Conservation (phyloP, 2,113 vertebrate genomes). For the Anthoscopus minutus region DNA sequence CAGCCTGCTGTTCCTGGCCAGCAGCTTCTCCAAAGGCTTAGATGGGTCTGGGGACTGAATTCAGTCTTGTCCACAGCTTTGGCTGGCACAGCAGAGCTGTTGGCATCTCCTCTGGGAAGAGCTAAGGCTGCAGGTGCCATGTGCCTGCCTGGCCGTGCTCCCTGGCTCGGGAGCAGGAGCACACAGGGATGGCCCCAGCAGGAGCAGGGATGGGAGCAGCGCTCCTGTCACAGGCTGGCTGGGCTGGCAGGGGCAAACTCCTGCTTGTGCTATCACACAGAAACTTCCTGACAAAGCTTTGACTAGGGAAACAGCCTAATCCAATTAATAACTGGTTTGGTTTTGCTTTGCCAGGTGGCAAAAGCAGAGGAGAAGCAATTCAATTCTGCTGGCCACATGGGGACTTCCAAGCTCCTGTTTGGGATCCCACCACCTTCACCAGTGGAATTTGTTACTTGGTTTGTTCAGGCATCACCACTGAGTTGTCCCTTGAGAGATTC, state of each 20-base stretch:
- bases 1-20: background rate
- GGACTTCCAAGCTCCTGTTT: background rate
- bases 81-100: background rate
- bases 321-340: background rate
- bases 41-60: too few relatives aligned
- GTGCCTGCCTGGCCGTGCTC: rapidly evolving
- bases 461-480: background rate
- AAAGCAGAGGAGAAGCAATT: background rate
- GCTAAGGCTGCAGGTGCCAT: background rate
- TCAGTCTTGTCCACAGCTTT: rapidly evolving
- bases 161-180: background rate
- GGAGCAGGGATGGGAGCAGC: too few relatives aligned
- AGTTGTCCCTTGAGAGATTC: background rate
- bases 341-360: background rate
- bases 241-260: background rate
- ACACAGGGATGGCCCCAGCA: too few relatives aligned
- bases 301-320: background rate
- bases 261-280: background rate
- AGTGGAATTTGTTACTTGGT: background rate
- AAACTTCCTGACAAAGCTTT: background rate
- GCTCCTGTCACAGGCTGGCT: background rate
- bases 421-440: background rate
- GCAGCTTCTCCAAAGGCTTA: background rate
- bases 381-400: background rate
- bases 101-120: background rate